These are phyloP conservation scores for Cantharis nigra DNA, from an alignment of 2,888 invertebrate species.

Conservation along the genomic window DNA sequence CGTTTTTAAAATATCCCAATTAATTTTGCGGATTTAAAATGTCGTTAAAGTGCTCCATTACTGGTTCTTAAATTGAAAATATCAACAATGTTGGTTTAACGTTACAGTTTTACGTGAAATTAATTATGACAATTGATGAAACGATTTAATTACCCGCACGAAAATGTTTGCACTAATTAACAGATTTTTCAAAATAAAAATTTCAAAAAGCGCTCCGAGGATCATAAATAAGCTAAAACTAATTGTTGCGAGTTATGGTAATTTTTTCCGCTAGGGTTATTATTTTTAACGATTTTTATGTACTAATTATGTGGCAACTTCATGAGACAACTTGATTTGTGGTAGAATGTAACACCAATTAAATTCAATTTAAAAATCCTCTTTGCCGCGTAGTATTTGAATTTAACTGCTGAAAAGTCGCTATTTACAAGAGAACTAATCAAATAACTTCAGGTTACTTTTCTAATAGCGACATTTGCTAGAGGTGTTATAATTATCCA, in stretches of 20 bases:
- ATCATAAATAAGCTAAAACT: neutral
- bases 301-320: neutral
- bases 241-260: neutral
- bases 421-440: neutral
- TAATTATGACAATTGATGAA: neutral
- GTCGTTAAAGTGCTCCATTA: neutral
- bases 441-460: neutral
- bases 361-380: neutral
- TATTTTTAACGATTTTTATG: neutral
- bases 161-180: neutral
- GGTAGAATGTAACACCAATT: conserved; percentile 15
- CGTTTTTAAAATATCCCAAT: neutral
- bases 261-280: neutral
- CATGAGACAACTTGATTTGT: conserved; percentile 8
- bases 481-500: neutral
- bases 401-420: neutral
- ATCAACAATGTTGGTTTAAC: neutral
- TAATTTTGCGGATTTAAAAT: neutral
- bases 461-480: neutral
- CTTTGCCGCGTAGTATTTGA: neutral
- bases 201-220: neutral
- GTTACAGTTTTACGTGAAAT: neutral
- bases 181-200: neutral
- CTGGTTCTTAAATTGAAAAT: neutral
- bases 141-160: neutral